phyloP scores from a whole-genome alignment of 2,797 vertebrate species.

The Hypotaenidia okinawae region DNA sequence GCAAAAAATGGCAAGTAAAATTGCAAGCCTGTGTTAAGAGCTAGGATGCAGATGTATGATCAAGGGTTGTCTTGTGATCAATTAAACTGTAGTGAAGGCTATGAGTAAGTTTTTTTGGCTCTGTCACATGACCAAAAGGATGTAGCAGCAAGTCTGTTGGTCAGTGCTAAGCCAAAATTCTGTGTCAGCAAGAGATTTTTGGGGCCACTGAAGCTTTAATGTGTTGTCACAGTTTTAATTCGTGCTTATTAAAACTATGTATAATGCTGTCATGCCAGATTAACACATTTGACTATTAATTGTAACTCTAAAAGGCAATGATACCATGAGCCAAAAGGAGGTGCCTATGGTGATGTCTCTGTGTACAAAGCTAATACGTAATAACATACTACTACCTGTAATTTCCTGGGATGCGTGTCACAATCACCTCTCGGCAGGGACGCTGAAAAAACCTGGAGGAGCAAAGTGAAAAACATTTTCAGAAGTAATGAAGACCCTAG shows the following conservation, averaged over 20 bases:
- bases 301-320: neutral
- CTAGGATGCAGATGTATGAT: neutral
- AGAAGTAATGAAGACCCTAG: neutral
- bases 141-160: neutral
- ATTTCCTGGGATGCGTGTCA: neutral
- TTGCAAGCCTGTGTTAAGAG: neutral
- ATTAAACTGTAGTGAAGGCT: neutral
- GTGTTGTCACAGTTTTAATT: neutral
- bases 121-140: neutral
- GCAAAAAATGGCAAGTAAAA: neutral
- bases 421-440: neutral
- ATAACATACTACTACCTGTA: neutral
- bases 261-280: neutral
- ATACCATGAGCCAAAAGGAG: neutral
- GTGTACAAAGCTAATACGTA: neutral
- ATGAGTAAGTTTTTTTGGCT: neutral
- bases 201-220: neutral
- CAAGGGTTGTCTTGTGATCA: accelerated
- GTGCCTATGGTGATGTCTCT: accelerated
- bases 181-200: neutral
- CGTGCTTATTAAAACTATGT: neutral
- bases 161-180: neutral
- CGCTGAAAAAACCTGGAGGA: neutral
- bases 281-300: neutral
- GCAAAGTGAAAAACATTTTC: neutral